Evolutionary conservation across 1,140 invertebrate genomes (phyloP).

Genomic region (Dinothrombium tinctorium): DNA sequence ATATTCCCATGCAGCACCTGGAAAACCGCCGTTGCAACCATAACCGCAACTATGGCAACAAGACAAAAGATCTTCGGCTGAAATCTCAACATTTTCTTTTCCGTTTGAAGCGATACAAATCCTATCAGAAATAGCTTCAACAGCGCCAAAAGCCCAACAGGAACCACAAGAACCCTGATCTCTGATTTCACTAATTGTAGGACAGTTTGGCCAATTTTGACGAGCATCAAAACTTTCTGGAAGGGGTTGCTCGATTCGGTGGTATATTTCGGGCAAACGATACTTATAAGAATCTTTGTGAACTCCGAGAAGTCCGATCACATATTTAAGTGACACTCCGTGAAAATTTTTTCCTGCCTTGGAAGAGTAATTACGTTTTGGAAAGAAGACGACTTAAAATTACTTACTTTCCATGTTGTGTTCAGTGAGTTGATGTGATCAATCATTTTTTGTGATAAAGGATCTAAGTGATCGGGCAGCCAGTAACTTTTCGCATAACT

Average conservation of each 20-base stretch:
- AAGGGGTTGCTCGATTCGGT: conserved; percentile 25
- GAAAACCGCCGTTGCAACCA: conserved; percentile 24
- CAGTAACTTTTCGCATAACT: no score
- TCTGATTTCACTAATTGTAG: conserved; percentile 47
- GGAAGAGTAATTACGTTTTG: background rate
- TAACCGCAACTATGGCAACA: conserved; percentile 38
- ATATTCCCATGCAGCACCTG: conserved; percentile 23
- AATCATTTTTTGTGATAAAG: conserved; percentile 17
- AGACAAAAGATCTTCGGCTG: conserved; percentile 19
- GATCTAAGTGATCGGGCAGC: no score
- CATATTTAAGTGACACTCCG: conserved; percentile 23
- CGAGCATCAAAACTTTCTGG: conserved; percentile 56
- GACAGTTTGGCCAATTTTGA: conserved; percentile 55
- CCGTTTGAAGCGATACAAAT: conserved; percentile 35
- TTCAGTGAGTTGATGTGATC: conserved; percentile 28
- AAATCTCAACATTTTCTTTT: conserved; percentile 19
- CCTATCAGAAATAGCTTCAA: conserved; percentile 27
- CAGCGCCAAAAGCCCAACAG: conserved; percentile 11
- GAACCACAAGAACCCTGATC: conserved; percentile 41
- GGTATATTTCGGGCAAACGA: conserved; percentile 20
- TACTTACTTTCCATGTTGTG: conserved; percentile 32
- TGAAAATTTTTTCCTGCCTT: conserved; percentile 3
- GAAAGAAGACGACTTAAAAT: background rate
- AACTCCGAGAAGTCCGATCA: conserved; percentile 31
- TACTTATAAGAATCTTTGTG: conserved; percentile 20